phyloP scores from a whole-genome alignment of 2,888 invertebrate genomes.

The Limnephilus rhombicus region DNA sequence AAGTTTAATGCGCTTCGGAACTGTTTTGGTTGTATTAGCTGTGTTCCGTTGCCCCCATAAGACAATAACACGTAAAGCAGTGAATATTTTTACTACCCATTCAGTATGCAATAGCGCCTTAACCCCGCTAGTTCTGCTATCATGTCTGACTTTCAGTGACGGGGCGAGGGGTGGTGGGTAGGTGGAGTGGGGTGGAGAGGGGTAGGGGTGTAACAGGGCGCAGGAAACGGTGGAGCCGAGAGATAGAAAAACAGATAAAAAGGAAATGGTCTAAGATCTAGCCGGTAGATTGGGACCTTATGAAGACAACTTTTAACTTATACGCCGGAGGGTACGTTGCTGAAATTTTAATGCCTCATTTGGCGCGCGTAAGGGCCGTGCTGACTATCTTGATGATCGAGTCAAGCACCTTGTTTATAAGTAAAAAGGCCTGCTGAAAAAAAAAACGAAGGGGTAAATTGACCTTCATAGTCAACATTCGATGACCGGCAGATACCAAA shows the following conservation, averaged over 20 bases:
- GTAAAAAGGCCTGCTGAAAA: conserved; percentile 34
- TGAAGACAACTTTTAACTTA: conserved; percentile 64
- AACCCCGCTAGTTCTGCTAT: conserved; percentile 43
- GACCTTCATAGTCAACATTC: neutral
- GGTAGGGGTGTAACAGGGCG: conserved; percentile 30
- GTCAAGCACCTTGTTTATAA: conserved; percentile 40
- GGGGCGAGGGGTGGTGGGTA: neutral
- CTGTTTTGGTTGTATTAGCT: conserved; percentile 31
- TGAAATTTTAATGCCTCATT: conserved; percentile 66
- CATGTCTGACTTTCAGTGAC: conserved; percentile 44
- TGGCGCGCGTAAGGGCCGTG: conserved; percentile 57
- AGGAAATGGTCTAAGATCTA: conserved; percentile 64
- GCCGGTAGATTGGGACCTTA: conserved; percentile 60
- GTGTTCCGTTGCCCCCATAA: conserved; percentile 28
- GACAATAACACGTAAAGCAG: conserved; percentile 47
- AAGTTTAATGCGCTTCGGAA: conserved; percentile 35
- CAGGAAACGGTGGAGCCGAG: conserved; percentile 53
- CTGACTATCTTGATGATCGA: conserved; percentile 46
- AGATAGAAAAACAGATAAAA: conserved; percentile 65
- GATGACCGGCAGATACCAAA: neutral
- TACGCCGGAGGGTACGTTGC: conserved; percentile 57
- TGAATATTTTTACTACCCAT: conserved; percentile 47
- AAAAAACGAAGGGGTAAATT: neutral
- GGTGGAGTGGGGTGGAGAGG: neutral
- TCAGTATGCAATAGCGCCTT: conserved; percentile 56